Conservation (phyloP, 2,797 vertebrate species). For the Cuculus canorus region DNA sequence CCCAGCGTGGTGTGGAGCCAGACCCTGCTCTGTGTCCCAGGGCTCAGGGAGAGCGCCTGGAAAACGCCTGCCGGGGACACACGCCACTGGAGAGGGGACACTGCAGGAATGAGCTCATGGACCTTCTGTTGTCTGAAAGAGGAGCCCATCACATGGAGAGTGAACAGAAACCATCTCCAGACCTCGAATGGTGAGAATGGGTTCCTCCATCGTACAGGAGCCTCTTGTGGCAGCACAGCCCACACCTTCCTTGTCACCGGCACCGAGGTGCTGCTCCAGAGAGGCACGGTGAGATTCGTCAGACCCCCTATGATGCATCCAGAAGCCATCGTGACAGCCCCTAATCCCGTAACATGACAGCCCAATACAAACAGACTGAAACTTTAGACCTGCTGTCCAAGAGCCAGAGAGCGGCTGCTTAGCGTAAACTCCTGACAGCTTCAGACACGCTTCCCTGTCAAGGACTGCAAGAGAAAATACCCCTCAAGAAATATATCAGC, state of each 20-base stretch:
- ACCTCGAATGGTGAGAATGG: background rate
- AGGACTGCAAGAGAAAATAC: background rate
- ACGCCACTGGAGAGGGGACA: background rate
- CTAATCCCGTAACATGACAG: constrained; percentile 85
- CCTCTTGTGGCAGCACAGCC: background rate
- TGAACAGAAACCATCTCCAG: background rate
- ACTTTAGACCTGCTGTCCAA: constrained; percentile 80
- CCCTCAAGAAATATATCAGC: background rate
- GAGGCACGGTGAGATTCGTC: constrained; percentile 76
- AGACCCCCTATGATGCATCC: constrained; percentile 79
- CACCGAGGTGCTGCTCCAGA: constrained; percentile 47
- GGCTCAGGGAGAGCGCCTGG: background rate
- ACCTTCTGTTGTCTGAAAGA: background rate
- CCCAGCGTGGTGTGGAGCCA: background rate
- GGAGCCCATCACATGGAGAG: background rate
- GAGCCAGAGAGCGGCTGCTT: constrained; percentile 76
- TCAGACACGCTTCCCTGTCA: constrained; percentile 65
- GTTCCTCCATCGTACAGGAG: background rate
- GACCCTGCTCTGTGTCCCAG: background rate
- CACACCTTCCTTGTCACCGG: constrained; percentile 2
- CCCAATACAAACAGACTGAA: constrained; percentile 80
- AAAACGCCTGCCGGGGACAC: background rate
- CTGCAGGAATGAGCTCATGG: background rate
- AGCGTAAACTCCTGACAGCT: constrained; percentile 82
- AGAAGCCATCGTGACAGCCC: constrained; percentile 74